These are phyloP conservation scores for Tinea pellionella DNA, from an alignment of 2,888 invertebrate genomes.

Conservation along the genomic window DNA sequence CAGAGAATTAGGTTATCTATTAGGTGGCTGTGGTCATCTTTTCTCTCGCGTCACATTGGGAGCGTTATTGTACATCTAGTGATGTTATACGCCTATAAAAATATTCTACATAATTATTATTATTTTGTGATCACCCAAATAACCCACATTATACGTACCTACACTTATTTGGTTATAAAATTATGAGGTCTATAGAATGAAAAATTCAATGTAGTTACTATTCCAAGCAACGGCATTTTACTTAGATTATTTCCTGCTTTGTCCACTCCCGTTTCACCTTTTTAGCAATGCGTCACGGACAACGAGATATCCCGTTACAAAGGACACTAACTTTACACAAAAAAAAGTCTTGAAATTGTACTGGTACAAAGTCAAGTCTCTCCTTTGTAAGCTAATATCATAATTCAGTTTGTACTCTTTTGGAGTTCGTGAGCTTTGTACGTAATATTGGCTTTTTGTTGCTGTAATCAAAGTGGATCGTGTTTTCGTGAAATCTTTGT, in stretches of 20 bases:
- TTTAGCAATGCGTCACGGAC: not conserved
- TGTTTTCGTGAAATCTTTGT: not conserved
- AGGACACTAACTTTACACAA: not conserved
- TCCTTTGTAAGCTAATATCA: not conserved
- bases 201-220: not conserved
- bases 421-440: not conserved
- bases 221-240: not conserved
- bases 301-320: not conserved
- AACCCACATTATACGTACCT: no score
- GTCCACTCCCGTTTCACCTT: conserved; percentile 3
- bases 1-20: no score
- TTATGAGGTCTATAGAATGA: not conserved
- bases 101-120: no score
- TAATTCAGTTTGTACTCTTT: conserved; percentile 1
- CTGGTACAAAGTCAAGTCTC: not conserved
- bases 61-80: no score
- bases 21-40: no score
- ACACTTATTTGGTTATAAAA: no score
- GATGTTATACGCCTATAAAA: no score
- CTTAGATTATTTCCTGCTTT: not conserved
- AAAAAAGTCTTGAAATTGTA: not conserved
- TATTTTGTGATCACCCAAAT: no score
- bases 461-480: not conserved
- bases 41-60: no score
- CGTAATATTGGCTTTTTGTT: not conserved